Conservation (phyloP, 2,797 vertebrate species). For the Lepilemur septentrionalis region DNA sequence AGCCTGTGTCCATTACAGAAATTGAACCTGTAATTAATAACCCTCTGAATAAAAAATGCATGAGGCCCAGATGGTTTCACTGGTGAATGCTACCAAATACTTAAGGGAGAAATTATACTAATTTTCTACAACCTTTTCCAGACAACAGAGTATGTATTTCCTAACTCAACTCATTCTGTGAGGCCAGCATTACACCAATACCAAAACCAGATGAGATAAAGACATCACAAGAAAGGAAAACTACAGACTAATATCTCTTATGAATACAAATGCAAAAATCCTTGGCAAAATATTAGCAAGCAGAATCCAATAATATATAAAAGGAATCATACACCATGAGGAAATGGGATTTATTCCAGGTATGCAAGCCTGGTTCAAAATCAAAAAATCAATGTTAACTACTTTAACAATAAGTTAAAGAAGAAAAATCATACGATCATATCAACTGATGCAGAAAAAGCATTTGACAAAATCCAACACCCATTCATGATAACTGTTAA, state of each 20-base stretch:
- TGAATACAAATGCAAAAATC: not conserved
- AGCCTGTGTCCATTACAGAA: not conserved
- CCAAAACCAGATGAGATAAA: not conserved
- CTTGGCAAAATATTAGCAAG: constrained; percentile 25
- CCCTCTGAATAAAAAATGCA: not conserved
- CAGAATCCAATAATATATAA: not conserved
- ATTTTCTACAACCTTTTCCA: not conserved
- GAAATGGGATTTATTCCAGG: constrained; percentile 1
- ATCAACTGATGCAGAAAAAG: not conserved
- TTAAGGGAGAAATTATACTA: constrained; percentile 5
- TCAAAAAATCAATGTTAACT: constrained; percentile 12
- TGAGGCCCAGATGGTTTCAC: not conserved
- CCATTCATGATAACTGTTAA: not conserved
- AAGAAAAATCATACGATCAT: not conserved
- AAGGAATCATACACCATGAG: not conserved
- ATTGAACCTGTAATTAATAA: constrained; percentile 29
- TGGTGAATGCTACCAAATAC: not conserved
- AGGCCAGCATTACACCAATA: not conserved
- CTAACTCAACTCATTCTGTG: not conserved
- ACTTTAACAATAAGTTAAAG: not conserved
- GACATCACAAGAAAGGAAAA: not conserved
- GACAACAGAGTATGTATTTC: not conserved
- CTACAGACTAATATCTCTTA: not conserved
- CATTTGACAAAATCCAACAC: not conserved
- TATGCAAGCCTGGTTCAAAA: not conserved